These are phyloP conservation scores for Syngnathus typhle DNA, from an alignment of 2,113 vertebrate genomes.

Conservation along the genomic window DNA sequence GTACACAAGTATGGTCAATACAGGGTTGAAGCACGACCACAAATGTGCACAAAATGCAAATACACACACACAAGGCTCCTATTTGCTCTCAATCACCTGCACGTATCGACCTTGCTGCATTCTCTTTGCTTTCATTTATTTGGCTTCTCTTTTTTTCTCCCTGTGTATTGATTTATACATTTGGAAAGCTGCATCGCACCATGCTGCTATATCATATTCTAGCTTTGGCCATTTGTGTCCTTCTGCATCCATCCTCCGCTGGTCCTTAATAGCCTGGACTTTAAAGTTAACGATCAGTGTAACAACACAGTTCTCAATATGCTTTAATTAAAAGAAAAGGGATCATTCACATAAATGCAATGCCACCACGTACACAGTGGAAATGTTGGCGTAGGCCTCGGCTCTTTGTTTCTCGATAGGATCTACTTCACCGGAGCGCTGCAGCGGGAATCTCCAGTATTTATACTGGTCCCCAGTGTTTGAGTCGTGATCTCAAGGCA, in stretches of 20 bases:
- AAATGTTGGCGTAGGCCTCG: conserved; percentile 8
- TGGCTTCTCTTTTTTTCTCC: conserved; percentile 44
- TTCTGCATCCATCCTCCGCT: conserved; percentile 21
- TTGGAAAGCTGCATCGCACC: conserved; percentile 45
- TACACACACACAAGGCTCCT: conserved; percentile 31
- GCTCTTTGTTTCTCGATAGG: conserved; percentile 47
- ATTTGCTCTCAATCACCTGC: conserved; percentile 59
- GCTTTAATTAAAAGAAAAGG: conserved; percentile 35
- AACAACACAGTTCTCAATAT: conserved; percentile 19
- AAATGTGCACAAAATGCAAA: conserved; percentile 27
- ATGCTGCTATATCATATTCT: conserved; percentile 54
- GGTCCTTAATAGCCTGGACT: conserved; percentile 3
- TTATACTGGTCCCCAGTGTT: conserved; percentile 68
- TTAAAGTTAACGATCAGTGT: conserved; percentile 18
- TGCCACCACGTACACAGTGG: conserved; percentile 8
- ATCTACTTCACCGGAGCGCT: conserved; percentile 50
- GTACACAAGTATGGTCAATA: conserved; percentile 15
- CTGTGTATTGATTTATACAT: conserved; percentile 31
- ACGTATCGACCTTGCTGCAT: conserved; percentile 59
- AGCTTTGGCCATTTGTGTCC: conserved; percentile 45
- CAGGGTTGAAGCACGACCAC: conserved; percentile 15
- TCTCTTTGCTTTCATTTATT: conserved; percentile 61
- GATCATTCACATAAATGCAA: conserved; percentile 18
- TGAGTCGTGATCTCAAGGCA: conserved; percentile 62
- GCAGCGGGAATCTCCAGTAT: conserved; percentile 55